Conservation (phyloP, 2,888 invertebrate genomes). For the Melieria crassipennis region DNA sequence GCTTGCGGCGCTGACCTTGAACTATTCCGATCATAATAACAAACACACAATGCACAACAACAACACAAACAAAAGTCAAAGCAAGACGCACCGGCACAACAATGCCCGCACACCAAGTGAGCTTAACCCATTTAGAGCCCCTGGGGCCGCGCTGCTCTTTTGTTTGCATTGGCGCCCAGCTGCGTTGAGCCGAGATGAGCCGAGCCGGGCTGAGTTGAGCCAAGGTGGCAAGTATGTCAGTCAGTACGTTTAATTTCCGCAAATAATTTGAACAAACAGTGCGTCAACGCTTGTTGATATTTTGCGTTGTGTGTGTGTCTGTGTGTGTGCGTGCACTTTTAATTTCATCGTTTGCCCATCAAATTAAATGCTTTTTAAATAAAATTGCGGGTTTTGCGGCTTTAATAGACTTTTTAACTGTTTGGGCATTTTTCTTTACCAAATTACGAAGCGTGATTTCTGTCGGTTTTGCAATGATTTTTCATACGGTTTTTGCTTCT, state of each 20-base stretch:
- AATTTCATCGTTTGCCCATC: conserved; percentile 20
- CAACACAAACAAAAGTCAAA: neutral
- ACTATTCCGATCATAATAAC: neutral
- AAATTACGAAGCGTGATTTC: too few relatives aligned
- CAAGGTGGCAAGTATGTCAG: too few relatives aligned
- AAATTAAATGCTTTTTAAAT: conserved; percentile 24
- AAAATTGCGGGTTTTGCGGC: neutral
- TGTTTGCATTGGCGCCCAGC: too few relatives aligned
- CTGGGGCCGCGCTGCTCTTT: too few relatives aligned
- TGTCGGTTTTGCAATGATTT: neutral
- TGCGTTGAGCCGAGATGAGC: too few relatives aligned
- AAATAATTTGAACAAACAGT: too few relatives aligned
- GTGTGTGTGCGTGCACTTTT: conserved; percentile 3
- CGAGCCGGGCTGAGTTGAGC: too few relatives aligned
- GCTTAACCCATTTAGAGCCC: too few relatives aligned
- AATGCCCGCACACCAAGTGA: too few relatives aligned
- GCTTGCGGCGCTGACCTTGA: neutral
- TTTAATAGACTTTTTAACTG: neutral
- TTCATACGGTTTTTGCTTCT: neutral
- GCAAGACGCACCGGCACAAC: too few relatives aligned
- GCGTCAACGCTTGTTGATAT: neutral
- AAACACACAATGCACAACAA: neutral
- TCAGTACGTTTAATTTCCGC: too few relatives aligned
- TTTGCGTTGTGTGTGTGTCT: neutral
- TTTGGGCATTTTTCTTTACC: neutral